Evolutionary conservation across 2,797 vertebrate genomes (phyloP).

Genomic region (Pangasius krempfi): DNA sequence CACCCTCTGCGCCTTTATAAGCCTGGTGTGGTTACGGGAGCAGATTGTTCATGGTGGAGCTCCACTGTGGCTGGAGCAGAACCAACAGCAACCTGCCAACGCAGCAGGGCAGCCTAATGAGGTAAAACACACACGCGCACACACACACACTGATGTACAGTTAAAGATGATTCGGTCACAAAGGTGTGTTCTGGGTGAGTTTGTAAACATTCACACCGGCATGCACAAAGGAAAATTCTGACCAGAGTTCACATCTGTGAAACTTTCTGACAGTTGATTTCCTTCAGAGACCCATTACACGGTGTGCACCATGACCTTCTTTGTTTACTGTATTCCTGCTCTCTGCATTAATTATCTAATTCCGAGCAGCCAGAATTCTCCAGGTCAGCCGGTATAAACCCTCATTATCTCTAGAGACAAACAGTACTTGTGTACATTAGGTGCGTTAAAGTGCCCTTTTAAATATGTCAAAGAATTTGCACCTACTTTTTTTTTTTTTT

Average conservation of each 20-base stretch:
- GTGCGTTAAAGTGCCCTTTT: background rate
- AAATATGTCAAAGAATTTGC: background rate
- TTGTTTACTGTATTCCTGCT: conserved; percentile 39
- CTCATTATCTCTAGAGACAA: background rate
- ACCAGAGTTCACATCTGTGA: background rate
- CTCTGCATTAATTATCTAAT: conserved; percentile 34
- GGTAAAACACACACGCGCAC: conserved; percentile 71
- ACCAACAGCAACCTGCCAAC: conserved; percentile 85
- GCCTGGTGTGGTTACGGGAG: conserved; percentile 96
- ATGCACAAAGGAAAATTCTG: background rate
- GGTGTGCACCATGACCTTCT: background rate
- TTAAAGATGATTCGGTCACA: background rate
- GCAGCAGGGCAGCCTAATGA: conserved; percentile 86
- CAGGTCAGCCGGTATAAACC: conserved; percentile 20
- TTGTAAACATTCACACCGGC: background rate
- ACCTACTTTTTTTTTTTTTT: background rate
- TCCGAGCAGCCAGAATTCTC: conserved; percentile 27
- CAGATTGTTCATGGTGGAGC: conserved; percentile 98
- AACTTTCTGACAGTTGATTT: conserved; percentile 26
- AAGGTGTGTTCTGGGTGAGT: background rate
- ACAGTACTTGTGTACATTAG: background rate
- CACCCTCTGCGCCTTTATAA: conserved; percentile 97
- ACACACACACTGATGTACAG: background rate
- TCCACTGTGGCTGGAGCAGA: conserved; percentile 96
- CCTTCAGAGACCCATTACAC: conserved; percentile 41